Evolutionary conservation across 1,140 invertebrate species (phyloP), one percentile per base, ranked within the genome.

Genomic region (Penaeus vannamei): DNA sequence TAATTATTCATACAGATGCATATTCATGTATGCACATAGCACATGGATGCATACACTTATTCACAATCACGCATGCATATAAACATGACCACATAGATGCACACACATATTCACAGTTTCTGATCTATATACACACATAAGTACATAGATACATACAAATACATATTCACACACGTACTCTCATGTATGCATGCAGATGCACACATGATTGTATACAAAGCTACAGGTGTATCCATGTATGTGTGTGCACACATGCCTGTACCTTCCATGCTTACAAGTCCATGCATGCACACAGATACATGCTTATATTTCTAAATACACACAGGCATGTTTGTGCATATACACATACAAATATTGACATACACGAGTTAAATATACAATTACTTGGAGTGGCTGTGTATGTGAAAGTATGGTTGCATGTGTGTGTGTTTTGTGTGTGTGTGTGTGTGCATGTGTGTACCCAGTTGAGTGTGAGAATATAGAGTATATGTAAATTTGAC

Each of bases 1-100:
- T 32, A 76, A n/a, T 22, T 76, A 76, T 76, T 20, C 20, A 72
- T 72, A 72, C 32, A 72, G 26, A 72, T 72, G 32, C 32, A 72
- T 72, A 76, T 76, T 5, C 42, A 76, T 76, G n/a, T 29, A 32
- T 76, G 42, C 14, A 76, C 42, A 76, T 7, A 76, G n/a, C 42
- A 76, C 42, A 76, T 76, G 42, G 19, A 76, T 76, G 42, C 32
- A 76, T 29, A 76, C 26, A 76, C 14, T 10, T 10, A 76, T 14
- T 12, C 7, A 26, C n/a, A 72, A 3, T n/a, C 8, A 32, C 26
- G 14, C 26, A 29, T 26, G 10, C 26, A 76, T 14, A 76, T 26
- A 76, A 1, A 76, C 12, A 76, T 10, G 32, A 5, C 12, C n/a
- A 72, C n/a, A 72, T n/a, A 29, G 3, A 72, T 36, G 36, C 2